phyloP scores from a whole-genome alignment of 1,140 invertebrate species.

The Heliconius congener region DNA sequence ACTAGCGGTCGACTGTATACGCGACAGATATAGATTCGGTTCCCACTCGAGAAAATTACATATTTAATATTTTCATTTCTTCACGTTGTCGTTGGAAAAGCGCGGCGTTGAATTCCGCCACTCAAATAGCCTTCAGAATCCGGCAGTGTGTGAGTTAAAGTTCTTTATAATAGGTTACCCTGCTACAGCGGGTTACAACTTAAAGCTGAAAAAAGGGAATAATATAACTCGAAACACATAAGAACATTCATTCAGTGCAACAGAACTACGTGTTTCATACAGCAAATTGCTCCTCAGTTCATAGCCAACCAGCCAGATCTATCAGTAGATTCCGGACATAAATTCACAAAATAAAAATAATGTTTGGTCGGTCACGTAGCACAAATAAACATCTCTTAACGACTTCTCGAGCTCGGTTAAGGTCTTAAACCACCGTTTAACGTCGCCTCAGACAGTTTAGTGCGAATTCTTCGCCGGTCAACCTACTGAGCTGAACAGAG shows the following conservation, averaged over 20 bases:
- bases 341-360: slow-evolving; percentile 29
- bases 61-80: too few relatives aligned
- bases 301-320: slow-evolving; percentile 9
- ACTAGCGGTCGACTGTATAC: too few relatives aligned
- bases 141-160: too few relatives aligned
- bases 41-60: too few relatives aligned
- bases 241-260: background rate
- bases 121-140: too few relatives aligned
- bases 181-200: too few relatives aligned
- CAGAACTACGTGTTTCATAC: background rate
- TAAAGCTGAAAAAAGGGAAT: too few relatives aligned
- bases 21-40: too few relatives aligned
- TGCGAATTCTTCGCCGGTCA: slow-evolving; percentile 29
- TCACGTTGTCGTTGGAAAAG: too few relatives aligned
- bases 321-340: slow-evolving; percentile 14
- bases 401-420: slow-evolving; percentile 54
- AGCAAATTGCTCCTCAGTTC: background rate
- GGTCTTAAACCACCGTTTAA: slow-evolving; percentile 49
- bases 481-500: slow-evolving; percentile 3
- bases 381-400: slow-evolving; percentile 57
- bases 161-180: too few relatives aligned
- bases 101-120: too few relatives aligned
- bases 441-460: slow-evolving; percentile 36
- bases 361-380: slow-evolving; percentile 48
- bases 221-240: too few relatives aligned